Conservation (phyloP, 2,113 vertebrate species). For the Sciurus niger region DNA sequence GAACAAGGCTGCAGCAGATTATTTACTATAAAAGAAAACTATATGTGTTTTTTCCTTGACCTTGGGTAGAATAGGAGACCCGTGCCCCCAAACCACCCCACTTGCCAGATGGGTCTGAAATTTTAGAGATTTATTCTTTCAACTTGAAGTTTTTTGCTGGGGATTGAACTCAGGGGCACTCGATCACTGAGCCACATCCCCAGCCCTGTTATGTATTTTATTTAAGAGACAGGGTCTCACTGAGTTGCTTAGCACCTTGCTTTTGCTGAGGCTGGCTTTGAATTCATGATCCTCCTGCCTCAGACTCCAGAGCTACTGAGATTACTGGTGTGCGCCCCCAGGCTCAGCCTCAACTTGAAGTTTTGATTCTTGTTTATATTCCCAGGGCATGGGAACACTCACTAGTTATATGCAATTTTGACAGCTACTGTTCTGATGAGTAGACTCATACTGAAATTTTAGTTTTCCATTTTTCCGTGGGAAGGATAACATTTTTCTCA, state of each 20-base stretch:
- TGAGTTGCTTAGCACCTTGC: too few species aligned
- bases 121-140: conserved; percentile 14
- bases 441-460: neutral
- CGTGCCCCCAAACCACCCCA: neutral
- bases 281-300: too few species aligned
- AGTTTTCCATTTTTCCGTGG: conserved; percentile 39
- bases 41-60: neutral
- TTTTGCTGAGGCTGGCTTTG: too few species aligned
- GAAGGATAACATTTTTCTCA: neutral
- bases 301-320: too few species aligned
- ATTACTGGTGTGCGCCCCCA: too few species aligned
- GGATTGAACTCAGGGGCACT: too few species aligned
- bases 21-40: neutral
- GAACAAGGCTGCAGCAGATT: neutral
- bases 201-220: too few species aligned
- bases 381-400: neutral
- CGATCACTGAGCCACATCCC: too few species aligned
- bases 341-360: neutral
- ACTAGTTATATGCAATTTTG: neutral
- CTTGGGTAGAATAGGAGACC: neutral
- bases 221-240: too few species aligned
- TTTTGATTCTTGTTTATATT: conserved; percentile 20
- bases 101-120: neutral
- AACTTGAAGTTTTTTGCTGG: neutral
- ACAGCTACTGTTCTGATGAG: neutral